A percentile compares a stretch with the other conserved stretches of the same genome.
These are phyloP conservation scores for Brachyopa scutellaris DNA, from an alignment of 2,888 invertebrate species.

Conservation along the genomic window DNA sequence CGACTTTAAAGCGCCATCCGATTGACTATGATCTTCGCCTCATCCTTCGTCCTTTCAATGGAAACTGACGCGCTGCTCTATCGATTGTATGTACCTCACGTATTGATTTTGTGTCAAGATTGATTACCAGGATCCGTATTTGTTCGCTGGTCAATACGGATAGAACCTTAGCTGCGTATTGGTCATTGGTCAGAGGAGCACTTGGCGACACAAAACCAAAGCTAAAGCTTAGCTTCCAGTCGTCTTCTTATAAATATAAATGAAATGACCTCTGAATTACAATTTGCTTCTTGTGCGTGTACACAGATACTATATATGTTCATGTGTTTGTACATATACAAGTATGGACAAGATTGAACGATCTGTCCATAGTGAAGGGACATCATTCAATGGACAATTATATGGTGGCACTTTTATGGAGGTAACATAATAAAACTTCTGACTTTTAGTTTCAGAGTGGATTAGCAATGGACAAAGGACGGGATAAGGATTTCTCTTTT, in stretches of 20 bases:
- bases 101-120: conserved; percentile 63
- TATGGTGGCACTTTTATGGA: conserved; percentile 67
- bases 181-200: neutral
- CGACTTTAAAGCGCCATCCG: conserved; percentile 37
- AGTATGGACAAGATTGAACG: too few relatives aligned
- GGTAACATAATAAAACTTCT: conserved; percentile 66
- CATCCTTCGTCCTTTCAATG: neutral
- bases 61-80: neutral
- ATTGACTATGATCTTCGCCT: conserved; percentile 13
- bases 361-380: conserved; percentile 45
- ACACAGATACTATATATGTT: neutral
- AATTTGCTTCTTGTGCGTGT: neutral
- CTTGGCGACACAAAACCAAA: conserved; percentile 11
- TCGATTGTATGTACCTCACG: conserved; percentile 30
- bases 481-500: conserved; percentile 22
- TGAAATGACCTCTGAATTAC: conserved; percentile 47
- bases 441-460: conserved; percentile 65
- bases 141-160: conserved; percentile 29
- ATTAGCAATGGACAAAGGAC: conserved; percentile 48
- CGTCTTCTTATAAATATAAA: conserved; percentile 61
- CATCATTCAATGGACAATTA: conserved; percentile 68
- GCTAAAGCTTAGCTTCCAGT: conserved; percentile 34
- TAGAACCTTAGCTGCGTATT: conserved; percentile 33
- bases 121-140: conserved; percentile 54
- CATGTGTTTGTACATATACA: neutral